Evolutionary conservation across 2,113 vertebrate species (phyloP).

Genomic region (Nansenia antarctica): DNA sequence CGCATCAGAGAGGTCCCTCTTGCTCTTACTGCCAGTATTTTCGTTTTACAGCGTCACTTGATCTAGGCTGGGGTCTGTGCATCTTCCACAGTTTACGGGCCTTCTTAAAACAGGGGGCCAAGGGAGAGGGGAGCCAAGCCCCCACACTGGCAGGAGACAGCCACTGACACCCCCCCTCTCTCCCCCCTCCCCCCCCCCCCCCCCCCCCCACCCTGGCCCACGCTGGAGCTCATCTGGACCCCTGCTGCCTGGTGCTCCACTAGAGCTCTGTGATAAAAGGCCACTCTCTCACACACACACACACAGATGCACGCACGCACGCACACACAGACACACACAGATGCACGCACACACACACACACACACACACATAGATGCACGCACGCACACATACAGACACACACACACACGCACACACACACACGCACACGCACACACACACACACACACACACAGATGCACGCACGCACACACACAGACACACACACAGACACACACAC

Average conservation of each 20-base stretch:
- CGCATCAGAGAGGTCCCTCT: conserved; percentile 40
- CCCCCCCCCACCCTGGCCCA: conserved; percentile 27
- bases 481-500: too few relatives aligned
- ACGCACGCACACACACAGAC: too few relatives aligned
- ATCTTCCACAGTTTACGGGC: conserved; percentile 55
- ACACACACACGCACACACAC: too few relatives aligned
- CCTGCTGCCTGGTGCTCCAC: not conserved
- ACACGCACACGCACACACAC: too few relatives aligned
- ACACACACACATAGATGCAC: too few relatives aligned
- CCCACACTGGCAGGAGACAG: conserved; percentile 51
- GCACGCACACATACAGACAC: too few relatives aligned
- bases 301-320: too few relatives aligned
- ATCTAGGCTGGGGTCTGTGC: conserved; percentile 48
- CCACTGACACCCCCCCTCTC: conserved; percentile 25
- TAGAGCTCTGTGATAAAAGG: not conserved
- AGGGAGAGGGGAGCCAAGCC: conserved; percentile 56
- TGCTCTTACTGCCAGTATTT: conserved; percentile 30
- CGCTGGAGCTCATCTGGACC: conserved; percentile 1
- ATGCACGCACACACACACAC: too few relatives aligned
- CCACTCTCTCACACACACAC: not conserved
- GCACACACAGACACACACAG: too few relatives aligned
- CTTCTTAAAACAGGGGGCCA: conserved; percentile 47
- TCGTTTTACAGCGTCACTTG: conserved; percentile 57
- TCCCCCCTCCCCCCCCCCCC: conserved; percentile 28
- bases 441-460: too few relatives aligned